Conservation (phyloP, 2,888 invertebrate genomes). For the Polydrusus tereticollis region DNA sequence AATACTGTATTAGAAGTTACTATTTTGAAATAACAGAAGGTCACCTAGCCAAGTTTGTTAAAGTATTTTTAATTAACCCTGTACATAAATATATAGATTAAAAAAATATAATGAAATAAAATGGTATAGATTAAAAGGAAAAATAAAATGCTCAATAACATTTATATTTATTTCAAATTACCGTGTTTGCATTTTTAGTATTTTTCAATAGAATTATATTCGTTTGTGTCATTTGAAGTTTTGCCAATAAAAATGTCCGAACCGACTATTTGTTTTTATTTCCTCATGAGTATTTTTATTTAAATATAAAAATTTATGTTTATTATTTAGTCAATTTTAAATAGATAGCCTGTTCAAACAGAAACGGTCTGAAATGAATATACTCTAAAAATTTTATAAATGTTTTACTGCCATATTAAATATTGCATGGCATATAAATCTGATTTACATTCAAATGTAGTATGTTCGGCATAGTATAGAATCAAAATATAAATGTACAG, state of each 20-base stretch:
- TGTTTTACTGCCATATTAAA: not conserved
- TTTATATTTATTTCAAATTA: constrained; percentile 36
- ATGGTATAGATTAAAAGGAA: not conserved
- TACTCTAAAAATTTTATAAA: constrained; percentile 2
- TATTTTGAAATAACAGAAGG: too few relatives aligned
- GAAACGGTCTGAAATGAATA: constrained; percentile 18
- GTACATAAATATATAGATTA: not conserved
- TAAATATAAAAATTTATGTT: constrained; percentile 24
- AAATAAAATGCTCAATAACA: constrained; percentile 26
- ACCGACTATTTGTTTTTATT: constrained; percentile 30
- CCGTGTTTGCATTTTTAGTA: constrained; percentile 12
- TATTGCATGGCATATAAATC: constrained; percentile 12
- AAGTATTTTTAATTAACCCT: too few relatives aligned
- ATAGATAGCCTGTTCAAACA: constrained; percentile 21
- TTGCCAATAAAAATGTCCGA: constrained; percentile 32
- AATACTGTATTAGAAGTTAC: too few relatives aligned
- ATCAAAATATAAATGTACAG: not conserved
- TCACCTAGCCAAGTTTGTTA: too few relatives aligned
- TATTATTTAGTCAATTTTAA: constrained; percentile 31
- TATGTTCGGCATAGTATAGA: not conserved
- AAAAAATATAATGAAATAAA: not conserved
- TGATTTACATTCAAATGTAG: constrained; percentile 1
- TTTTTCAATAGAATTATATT: constrained; percentile 27
- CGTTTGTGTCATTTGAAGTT: constrained; percentile 15
- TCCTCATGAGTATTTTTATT: constrained; percentile 14